Percentiles rank a stretch among this genome's conserved stretches.
phyloP scores from a whole-genome alignment of 2,888 invertebrate genomes.

The Thereva unica region DNA sequence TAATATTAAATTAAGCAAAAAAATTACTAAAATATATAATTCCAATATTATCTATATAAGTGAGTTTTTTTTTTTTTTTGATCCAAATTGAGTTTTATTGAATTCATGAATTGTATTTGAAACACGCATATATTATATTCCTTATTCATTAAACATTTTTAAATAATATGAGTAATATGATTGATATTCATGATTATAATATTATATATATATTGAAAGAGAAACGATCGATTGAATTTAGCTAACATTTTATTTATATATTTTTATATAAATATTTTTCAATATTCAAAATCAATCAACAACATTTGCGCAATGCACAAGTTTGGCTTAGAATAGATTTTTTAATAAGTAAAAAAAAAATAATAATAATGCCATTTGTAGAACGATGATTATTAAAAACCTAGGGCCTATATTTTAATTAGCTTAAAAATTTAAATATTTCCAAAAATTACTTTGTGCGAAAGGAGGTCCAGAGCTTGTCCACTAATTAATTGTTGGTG shows the following conservation, averaged over 20 bases:
- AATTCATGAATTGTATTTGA: conserved; percentile 27
- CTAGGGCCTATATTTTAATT: conserved; percentile 28
- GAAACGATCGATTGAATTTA: conserved; percentile 16
- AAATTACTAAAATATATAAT: not conserved
- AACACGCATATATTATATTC: conserved; percentile 7
- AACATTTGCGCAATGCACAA: conserved; percentile 35
- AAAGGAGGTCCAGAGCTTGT: not conserved
- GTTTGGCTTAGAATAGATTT: conserved; percentile 34
- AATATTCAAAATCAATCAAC: conserved; percentile 16
- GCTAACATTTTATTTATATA: conserved; percentile 23
- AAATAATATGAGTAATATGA: not conserved
- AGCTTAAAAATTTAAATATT: conserved; percentile 30
- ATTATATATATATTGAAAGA: conserved; percentile 23
- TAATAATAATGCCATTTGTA: conserved; percentile 27
- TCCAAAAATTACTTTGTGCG: not conserved
- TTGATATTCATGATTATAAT: too few species aligned
- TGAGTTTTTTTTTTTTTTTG: not conserved
- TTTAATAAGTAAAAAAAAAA: conserved; percentile 12
- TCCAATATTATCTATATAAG: too few species aligned
- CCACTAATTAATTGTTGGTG: conserved; percentile 17
- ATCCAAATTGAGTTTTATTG: conserved; percentile 17
- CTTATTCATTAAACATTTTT: conserved; percentile 30
- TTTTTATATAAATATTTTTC: conserved; percentile 2
- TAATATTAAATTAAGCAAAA: conserved; percentile 2
- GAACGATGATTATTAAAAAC: conserved; percentile 8